A percentile compares a stretch with the other conserved stretches of the same genome.
Conservation (phyloP, 2,113 vertebrate genomes). For the Morone chrysops region DNA sequence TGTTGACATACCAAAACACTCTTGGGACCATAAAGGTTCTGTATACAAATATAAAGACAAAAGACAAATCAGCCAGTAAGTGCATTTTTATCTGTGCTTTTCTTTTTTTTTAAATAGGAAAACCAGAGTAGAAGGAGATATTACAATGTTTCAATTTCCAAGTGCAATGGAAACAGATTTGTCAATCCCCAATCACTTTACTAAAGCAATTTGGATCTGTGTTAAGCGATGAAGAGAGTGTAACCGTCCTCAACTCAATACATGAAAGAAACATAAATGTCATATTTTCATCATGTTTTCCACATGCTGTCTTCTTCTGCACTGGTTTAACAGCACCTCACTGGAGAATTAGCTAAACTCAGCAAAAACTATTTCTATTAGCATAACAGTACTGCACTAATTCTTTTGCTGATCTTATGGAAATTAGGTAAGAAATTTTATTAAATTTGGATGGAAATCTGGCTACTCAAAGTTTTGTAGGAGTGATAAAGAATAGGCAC, state of each 20-base stretch:
- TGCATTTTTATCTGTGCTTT: no score
- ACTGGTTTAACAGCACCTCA: background rate
- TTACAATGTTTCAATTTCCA: no score
- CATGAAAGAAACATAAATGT: background rate
- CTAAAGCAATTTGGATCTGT: no score
- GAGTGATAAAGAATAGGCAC: background rate
- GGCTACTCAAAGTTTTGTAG: background rate
- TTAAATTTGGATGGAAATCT: background rate
- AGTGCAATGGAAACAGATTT: no score
- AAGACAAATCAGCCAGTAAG: no score
- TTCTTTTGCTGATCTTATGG: background rate
- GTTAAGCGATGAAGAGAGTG: background rate
- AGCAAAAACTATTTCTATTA: background rate
- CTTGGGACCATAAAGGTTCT: background rate
- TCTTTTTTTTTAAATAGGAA: no score
- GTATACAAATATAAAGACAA: background rate
- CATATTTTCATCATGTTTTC: background rate
- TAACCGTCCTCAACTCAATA: background rate
- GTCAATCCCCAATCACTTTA: no score
- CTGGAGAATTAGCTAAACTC: background rate
- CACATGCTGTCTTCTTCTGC: background rate
- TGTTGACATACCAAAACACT: background rate
- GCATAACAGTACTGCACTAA: background rate
- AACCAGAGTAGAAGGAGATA: no score
- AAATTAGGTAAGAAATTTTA: background rate